phyloP scores from a whole-genome alignment of 2,113 vertebrate species.

The Coptodon bakossiorum region DNA sequence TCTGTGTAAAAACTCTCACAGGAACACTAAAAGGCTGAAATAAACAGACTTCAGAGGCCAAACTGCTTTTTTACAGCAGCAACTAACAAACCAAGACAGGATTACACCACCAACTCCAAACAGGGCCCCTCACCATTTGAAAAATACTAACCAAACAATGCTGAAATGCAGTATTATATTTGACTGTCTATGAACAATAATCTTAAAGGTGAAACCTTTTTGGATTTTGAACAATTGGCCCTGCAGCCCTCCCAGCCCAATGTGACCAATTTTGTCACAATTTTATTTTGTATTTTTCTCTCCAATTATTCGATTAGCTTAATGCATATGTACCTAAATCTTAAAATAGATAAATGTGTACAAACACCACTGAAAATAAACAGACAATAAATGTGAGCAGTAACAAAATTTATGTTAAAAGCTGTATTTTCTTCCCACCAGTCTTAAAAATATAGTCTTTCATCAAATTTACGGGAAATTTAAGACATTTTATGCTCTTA shows the following conservation, averaged over 20 bases:
- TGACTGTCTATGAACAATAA: neutral
- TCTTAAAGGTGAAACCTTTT: neutral
- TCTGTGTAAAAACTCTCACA: neutral
- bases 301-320: neutral
- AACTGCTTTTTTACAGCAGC: neutral
- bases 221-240: neutral
- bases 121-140: neutral
- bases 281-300: neutral
- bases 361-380: neutral
- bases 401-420: accelerated
- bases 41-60: neutral
- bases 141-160: neutral
- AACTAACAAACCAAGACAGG: neutral
- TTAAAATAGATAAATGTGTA: neutral
- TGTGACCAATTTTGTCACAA: neutral
- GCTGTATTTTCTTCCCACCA: neutral
- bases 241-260: accelerated
- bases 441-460: neutral
- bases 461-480: neutral
- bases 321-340: neutral
- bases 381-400: neutral
- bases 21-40: neutral
- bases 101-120: neutral
- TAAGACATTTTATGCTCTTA: neutral
- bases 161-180: neutral